These are phyloP conservation scores for Babyrousa celebensis DNA, from an alignment of 2,797 vertebrate genomes.

Conservation along the genomic window DNA sequence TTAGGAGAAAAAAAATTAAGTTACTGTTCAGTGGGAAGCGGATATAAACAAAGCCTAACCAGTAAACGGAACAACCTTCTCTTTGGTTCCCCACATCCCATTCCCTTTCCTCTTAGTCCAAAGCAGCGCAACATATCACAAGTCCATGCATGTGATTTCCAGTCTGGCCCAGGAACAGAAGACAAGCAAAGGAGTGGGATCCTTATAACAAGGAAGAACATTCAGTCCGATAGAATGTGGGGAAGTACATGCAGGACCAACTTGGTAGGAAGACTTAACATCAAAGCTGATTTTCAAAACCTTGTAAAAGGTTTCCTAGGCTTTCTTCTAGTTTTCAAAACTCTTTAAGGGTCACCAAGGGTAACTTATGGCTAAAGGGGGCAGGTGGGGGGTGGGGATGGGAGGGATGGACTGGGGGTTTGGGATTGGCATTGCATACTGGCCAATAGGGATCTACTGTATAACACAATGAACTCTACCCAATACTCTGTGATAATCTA, in stretches of 20 bases:
- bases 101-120: neutral
- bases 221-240: neutral
- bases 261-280: neutral
- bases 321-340: neutral
- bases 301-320: neutral
- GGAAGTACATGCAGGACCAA: neutral
- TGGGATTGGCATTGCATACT: too few species aligned
- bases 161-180: neutral
- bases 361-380: too few species aligned
- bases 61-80: neutral
- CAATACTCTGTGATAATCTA: too few species aligned
- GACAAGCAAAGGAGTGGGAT: neutral
- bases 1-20: neutral
- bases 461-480: too few species aligned
- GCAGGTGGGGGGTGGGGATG: too few species aligned
- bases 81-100: neutral
- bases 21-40: neutral
- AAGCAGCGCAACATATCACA: neutral
- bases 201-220: neutral
- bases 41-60: neutral
- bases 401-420: too few species aligned
- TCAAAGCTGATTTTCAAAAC: neutral
- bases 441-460: too few species aligned
- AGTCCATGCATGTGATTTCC: neutral
- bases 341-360: too few species aligned